Conservation (phyloP, 2,888 invertebrate genomes). For the Napeogenes inachia region DNA sequence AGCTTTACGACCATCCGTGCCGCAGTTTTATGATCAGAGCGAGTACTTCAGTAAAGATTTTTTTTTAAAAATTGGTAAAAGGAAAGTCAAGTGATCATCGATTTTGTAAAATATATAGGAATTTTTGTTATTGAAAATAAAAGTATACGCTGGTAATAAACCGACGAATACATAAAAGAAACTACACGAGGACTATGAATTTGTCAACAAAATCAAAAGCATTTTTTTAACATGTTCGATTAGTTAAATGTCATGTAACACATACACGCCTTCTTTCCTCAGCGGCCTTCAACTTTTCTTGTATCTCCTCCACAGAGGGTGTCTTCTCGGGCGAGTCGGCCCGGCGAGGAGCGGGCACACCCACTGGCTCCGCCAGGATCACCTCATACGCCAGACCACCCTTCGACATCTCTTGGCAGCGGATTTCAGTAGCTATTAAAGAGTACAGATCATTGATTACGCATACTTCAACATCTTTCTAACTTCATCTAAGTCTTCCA, state of each 20-base stretch:
- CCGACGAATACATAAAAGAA: no score
- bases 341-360: slow-evolving; percentile 81
- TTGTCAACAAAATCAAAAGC: no score
- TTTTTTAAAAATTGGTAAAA: slow-evolving; percentile 7
- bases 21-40: slow-evolving; percentile 20
- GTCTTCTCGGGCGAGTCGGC: slow-evolving; percentile 83
- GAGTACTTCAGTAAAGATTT: background rate
- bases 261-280: slow-evolving; percentile 94
- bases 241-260: background rate
- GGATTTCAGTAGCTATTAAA: slow-evolving; percentile 88
- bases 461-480: no score
- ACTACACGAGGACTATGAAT: background rate
- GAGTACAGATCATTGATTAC: slow-evolving; percentile 7
- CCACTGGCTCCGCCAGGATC: slow-evolving; percentile 89
- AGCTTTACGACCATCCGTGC: slow-evolving; percentile 24
- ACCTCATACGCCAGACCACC: slow-evolving; percentile 95
- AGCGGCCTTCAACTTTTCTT: slow-evolving; percentile 94
- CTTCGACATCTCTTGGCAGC: slow-evolving; percentile 94
- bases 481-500: no score
- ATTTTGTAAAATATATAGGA: slow-evolving; percentile 10
- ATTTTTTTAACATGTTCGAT: background rate
- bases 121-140: slow-evolving; percentile 8
- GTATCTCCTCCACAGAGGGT: slow-evolving; percentile 91
- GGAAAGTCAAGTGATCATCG: slow-evolving; percentile 21
- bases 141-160: slow-evolving; percentile 2